These are phyloP conservation scores for Crocallis elinguaria DNA, from an alignment of 2,888 invertebrate genomes.

Conservation along the genomic window DNA sequence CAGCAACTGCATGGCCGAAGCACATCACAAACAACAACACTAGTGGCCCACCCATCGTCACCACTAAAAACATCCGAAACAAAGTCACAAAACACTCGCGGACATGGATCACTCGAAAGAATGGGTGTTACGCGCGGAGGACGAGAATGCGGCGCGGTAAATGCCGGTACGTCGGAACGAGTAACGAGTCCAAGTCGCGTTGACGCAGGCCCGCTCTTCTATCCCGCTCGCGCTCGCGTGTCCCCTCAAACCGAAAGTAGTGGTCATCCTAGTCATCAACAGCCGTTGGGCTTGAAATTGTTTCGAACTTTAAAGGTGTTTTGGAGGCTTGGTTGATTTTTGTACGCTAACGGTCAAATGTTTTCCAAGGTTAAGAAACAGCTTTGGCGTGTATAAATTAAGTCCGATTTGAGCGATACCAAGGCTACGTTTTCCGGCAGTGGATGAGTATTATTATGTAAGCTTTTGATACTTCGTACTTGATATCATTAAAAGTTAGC, in stretches of 20 bases:
- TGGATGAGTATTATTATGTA: neutral
- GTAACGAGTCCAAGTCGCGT: constrained; percentile 58
- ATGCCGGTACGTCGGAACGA: constrained; percentile 59
- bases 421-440: neutral
- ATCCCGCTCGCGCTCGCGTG: constrained; percentile 62
- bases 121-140: constrained; percentile 52
- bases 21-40: constrained; percentile 76
- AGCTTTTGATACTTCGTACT: too few species aligned
- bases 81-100: constrained; percentile 71
- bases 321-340: constrained; percentile 32
- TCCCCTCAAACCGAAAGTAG: constrained; percentile 48
- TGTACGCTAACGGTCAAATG: constrained; percentile 26
- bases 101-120: constrained; percentile 50
- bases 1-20: constrained; percentile 58
- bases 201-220: constrained; percentile 53
- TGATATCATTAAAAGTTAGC: too few species aligned
- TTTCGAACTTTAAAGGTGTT: constrained; percentile 35
- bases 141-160: constrained; percentile 63
- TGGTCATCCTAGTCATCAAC: constrained; percentile 62
- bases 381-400: neutral
- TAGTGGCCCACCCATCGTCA: constrained; percentile 65
- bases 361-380: constrained; percentile 13
- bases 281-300: constrained; percentile 52
- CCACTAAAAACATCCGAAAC: constrained; percentile 62
- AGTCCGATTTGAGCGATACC: neutral